Conservation (phyloP, 2,797 vertebrate genomes). For the Acanthurus leucopareius region DNA sequence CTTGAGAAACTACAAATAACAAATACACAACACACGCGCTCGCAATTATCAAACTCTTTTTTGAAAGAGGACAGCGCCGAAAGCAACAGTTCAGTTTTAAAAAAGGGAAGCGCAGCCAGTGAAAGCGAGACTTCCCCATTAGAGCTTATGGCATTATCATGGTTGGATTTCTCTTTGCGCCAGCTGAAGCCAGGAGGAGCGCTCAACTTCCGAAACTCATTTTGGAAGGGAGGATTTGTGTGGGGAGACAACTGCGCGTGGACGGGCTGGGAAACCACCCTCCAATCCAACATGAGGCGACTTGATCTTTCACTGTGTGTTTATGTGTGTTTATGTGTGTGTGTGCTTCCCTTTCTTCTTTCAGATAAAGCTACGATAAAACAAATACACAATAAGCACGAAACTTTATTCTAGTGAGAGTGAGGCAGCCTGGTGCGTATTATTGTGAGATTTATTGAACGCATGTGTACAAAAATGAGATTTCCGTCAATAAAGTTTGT, state of each 20-base stretch:
- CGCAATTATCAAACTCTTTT: slow-evolving; percentile 85
- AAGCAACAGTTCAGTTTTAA: slow-evolving; percentile 79
- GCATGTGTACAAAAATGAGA: background rate
- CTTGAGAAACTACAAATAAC: slow-evolving; percentile 89
- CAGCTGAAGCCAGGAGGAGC: slow-evolving; percentile 73
- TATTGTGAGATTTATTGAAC: background rate
- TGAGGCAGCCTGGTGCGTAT: no score
- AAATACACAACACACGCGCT: slow-evolving; percentile 88
- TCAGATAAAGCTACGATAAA: background rate
- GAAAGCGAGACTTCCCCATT: slow-evolving; percentile 87
- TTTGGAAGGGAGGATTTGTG: slow-evolving; percentile 47
- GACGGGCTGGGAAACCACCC: slow-evolving; percentile 46
- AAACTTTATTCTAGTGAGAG: background rate
- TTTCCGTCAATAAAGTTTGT: background rate
- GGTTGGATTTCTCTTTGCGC: slow-evolving; percentile 70
- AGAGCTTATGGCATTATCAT: slow-evolving; percentile 80
- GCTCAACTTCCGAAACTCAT: slow-evolving; percentile 79
- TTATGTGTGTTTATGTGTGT: background rate
- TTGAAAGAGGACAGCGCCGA: slow-evolving; percentile 86
- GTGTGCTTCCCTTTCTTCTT: background rate
- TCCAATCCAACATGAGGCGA: slow-evolving; percentile 17
- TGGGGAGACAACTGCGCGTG: slow-evolving; percentile 35
- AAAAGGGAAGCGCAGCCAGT: slow-evolving; percentile 77
- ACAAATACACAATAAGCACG: background rate
- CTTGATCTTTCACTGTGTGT: background rate